Percentiles rank a stretch among this genome's conserved stretches.
Conservation (phyloP, 2,797 vertebrate species). For the Streptopelia turtur region DNA sequence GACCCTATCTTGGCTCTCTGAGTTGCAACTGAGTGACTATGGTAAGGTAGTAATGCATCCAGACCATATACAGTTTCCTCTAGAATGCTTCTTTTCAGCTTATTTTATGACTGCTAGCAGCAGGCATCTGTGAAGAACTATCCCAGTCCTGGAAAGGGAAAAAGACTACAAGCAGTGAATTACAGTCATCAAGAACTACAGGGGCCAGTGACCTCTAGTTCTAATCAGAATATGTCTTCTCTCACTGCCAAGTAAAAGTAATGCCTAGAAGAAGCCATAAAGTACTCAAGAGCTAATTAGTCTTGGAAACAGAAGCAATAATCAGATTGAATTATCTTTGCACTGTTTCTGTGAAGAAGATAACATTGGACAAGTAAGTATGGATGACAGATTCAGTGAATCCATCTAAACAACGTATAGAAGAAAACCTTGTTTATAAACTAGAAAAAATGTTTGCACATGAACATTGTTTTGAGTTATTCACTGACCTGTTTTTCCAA, state of each 20-base stretch:
- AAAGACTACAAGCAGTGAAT: background rate
- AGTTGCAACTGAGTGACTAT: background rate
- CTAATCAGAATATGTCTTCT: background rate
- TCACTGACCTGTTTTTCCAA: background rate
- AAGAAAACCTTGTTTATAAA: background rate
- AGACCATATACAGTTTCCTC: background rate
- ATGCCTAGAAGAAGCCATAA: background rate
- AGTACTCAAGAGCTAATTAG: background rate
- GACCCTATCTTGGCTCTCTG: background rate
- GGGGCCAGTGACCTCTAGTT: background rate
- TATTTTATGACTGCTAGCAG: background rate
- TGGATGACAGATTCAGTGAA: background rate
- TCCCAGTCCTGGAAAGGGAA: background rate
- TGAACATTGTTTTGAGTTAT: background rate
- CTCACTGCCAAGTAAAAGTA: background rate
- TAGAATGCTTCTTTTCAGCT: background rate
- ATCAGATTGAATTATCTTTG: background rate
- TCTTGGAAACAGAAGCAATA: background rate
- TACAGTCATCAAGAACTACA: background rate
- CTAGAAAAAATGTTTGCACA: background rate
- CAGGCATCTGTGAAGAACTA: background rate
- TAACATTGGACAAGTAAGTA: background rate
- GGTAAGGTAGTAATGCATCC: background rate
- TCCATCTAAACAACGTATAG: background rate
- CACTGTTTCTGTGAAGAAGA: constrained; percentile 18